phyloP scores from a whole-genome alignment of 2,888 invertebrate species.

The Poecilus cupreus region DNA sequence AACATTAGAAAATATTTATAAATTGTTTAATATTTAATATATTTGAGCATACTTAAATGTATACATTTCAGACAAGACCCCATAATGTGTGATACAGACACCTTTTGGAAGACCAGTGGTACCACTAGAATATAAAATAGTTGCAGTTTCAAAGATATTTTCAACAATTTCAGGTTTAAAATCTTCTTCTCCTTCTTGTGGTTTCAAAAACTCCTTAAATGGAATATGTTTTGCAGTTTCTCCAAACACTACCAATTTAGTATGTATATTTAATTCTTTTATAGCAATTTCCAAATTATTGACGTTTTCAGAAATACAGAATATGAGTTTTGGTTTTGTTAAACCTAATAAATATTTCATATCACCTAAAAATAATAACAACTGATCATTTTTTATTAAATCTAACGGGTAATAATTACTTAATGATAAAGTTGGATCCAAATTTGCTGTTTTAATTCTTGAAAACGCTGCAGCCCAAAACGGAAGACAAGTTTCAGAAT shows the following conservation, averaged over 20 bases:
- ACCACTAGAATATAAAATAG: slow-evolving; percentile 63
- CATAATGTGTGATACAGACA: slow-evolving; percentile 59
- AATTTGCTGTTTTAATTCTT: slow-evolving; percentile 65
- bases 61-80: not conserved
- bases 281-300: slow-evolving; percentile 65
- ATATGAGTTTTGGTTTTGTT: slow-evolving; percentile 67
- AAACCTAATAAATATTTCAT: slow-evolving; percentile 65
- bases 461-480: slow-evolving; percentile 71
- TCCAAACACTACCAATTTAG: slow-evolving; percentile 67
- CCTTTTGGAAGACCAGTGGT: slow-evolving; percentile 62
- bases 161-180: slow-evolving; percentile 64
- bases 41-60: slow-evolving; percentile 6
- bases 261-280: slow-evolving; percentile 62
- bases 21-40: not conserved
- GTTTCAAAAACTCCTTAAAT: slow-evolving; percentile 64
- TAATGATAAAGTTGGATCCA: slow-evolving; percentile 53
- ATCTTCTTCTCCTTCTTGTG: slow-evolving; percentile 64
- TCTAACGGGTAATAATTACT: too few species aligned
- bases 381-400: not conserved
- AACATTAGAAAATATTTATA: not conserved
- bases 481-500: slow-evolving; percentile 70
- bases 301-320: slow-evolving; percentile 65
- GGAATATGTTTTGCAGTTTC: slow-evolving; percentile 61
- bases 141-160: slow-evolving; percentile 35
- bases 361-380: slow-evolving; percentile 61